These are phyloP conservation scores for Pachydiplax longipennis DNA, from an alignment of 2,888 invertebrate species.

Conservation along the genomic window DNA sequence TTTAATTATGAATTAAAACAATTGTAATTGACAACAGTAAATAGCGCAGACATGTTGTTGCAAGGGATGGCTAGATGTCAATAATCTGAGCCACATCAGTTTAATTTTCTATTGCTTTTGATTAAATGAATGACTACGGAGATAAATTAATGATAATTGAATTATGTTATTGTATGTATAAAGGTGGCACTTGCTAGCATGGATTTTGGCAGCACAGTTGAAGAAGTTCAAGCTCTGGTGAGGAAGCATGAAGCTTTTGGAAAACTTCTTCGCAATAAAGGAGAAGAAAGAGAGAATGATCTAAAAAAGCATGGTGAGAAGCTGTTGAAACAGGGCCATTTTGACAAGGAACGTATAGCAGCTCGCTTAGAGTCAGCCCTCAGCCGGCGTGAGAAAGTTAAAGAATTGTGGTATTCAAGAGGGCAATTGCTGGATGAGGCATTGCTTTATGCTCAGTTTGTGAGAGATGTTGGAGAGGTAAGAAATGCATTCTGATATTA, in stretches of 20 bases:
- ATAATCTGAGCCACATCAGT: no score
- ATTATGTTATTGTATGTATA: neutral
- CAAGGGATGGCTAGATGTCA: neutral
- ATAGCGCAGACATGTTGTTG: neutral
- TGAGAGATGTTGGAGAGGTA: slow-evolving; percentile 85
- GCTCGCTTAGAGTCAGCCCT: slow-evolving; percentile 78
- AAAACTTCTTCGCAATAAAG: slow-evolving; percentile 82
- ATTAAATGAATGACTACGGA: no score
- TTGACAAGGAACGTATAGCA: slow-evolving; percentile 82
- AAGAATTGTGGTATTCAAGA: slow-evolving; percentile 72
- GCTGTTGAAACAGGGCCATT: slow-evolving; percentile 88
- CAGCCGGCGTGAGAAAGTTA: slow-evolving; percentile 70
- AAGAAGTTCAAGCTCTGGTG: slow-evolving; percentile 87
- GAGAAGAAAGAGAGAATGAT: slow-evolving; percentile 82
- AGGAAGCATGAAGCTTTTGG: slow-evolving; percentile 96
- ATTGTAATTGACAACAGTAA: neutral
- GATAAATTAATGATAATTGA: slow-evolving; percentile 54
- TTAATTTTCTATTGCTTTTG: no score
- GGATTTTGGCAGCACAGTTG: slow-evolving; percentile 61
- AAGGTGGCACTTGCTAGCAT: slow-evolving; percentile 55
- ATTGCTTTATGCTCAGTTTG: slow-evolving; percentile 87
- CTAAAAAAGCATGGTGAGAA: slow-evolving; percentile 86
- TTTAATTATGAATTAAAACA: neutral
- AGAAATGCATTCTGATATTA: slow-evolving; percentile 28
- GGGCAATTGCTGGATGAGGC: slow-evolving; percentile 77